These are phyloP conservation scores for Criorhina ranunculi DNA, from an alignment of 2,888 invertebrate species.

Conservation along the genomic window DNA sequence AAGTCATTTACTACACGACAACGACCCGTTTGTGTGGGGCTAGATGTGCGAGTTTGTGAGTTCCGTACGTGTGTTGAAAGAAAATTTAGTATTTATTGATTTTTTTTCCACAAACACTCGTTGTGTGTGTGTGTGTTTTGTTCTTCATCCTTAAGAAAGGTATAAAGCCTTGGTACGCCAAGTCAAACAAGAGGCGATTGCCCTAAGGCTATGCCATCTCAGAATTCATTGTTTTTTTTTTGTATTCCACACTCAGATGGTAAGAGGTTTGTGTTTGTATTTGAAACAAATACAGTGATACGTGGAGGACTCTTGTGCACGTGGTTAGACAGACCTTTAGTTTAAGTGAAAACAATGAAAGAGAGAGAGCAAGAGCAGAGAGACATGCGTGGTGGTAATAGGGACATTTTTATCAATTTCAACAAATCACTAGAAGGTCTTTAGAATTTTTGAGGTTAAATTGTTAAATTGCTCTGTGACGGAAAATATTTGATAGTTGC, in stretches of 20 bases:
- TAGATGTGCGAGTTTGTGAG: slow-evolving; percentile 33
- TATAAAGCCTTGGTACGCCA: slow-evolving; percentile 22
- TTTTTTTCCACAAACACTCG: slow-evolving; percentile 54
- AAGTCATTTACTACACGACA: slow-evolving; percentile 58
- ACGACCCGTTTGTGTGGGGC: slow-evolving; percentile 41
- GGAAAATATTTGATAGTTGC: too few relatives aligned
- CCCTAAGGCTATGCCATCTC: slow-evolving; percentile 64
- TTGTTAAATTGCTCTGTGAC: too few relatives aligned
- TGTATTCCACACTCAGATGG: slow-evolving; percentile 8
- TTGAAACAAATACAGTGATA: slow-evolving; percentile 16
- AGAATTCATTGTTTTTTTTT: slow-evolving; percentile 1
- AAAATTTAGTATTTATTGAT: slow-evolving; percentile 73
- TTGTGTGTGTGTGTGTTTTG: background rate
- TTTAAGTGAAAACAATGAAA: slow-evolving; percentile 41
- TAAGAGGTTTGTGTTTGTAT: background rate
- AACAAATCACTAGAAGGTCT: too few relatives aligned
- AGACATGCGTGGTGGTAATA: slow-evolving; percentile 44
- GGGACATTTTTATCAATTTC: slow-evolving; percentile 23
- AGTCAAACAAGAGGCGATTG: slow-evolving; percentile 61
- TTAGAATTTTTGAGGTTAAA: too few relatives aligned
- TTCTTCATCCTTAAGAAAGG: slow-evolving; percentile 25
- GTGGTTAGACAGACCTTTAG: slow-evolving; percentile 54
- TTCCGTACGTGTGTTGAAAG: slow-evolving; percentile 65
- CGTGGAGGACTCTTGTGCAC: slow-evolving; percentile 46
- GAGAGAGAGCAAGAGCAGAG: slow-evolving; percentile 23